Conservation (phyloP, 1,140 invertebrate genomes). For the Glomeris maerens region DNA sequence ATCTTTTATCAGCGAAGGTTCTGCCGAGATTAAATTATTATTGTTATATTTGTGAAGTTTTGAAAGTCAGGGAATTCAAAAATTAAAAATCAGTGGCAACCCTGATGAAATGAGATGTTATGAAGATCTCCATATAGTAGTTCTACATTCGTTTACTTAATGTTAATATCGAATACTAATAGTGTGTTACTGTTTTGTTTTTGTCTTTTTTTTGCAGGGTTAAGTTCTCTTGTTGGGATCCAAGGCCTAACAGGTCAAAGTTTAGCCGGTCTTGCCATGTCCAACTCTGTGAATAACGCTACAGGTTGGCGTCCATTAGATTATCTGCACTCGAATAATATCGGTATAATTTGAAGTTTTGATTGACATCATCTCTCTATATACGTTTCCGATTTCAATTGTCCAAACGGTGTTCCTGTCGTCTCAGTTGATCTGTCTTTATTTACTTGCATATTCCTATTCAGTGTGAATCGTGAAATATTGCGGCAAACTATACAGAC, state of each 20-base stretch:
- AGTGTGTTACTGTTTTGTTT: background rate
- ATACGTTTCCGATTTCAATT: background rate
- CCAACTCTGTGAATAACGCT: constrained; percentile 26
- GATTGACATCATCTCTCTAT: background rate
- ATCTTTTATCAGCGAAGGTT: no score
- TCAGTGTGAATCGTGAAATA: background rate
- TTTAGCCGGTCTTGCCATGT: constrained; percentile 14
- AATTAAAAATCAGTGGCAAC: no score
- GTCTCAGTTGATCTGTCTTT: background rate
- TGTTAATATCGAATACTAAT: background rate
- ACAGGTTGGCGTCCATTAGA: background rate
- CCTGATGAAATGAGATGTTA: no score
- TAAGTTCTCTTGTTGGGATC: constrained; percentile 15
- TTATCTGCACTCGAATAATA: no score
- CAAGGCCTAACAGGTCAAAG: constrained; percentile 17
- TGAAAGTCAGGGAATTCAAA: background rate
- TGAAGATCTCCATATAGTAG: no score
- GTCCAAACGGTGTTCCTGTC: background rate
- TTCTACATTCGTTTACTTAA: background rate
- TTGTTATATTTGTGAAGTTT: no score
- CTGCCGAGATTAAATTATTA: no score
- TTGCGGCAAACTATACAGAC: background rate
- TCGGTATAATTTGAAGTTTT: background rate
- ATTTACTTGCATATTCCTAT: background rate
- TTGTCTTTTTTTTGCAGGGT: constrained; percentile 6